Base-by-base conservation (phyloP, 1,140 invertebrate genomes). In the Meloidogyne exigua region DNA sequence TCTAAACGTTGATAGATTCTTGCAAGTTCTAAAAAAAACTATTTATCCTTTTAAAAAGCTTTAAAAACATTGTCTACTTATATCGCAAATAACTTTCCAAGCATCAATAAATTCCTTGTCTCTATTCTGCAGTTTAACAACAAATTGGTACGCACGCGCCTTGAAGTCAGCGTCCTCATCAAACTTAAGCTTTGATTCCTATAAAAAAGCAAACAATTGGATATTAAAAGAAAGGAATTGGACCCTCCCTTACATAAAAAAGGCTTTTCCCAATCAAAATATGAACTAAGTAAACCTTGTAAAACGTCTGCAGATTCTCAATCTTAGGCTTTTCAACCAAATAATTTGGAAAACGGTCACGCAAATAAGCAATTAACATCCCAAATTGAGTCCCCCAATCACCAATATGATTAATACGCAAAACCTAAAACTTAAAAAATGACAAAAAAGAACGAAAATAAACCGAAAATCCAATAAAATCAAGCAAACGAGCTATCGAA, bases 381-480 rank as follows among this genome's bases (percentile, higher is more conserved):
- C 96, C 96, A 91, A 99, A 99, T 88, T 98, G 97, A 1, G 97
- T 99, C 11, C 97, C 97, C 97, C 97, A 99, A 88, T 99, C 97
- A n/a, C 97, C 97, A 65, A 99, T 89, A 87, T 99, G 96, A 89
- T 99, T 99, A 0, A 98, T 85, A 18, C 96, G 90, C 5, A 98
- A 81, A 0, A 99, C 95, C 70, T 84, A 57, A 28, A 66, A 49
- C 32, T 4, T 10, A 18, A 62, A 42, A 26, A n/a, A 23, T 64
- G 65, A 57, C n/a, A 32, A 77, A 71, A 15, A 15, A 18, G 15
- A 25, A n/a, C 5, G 2, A 44, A 32, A 15, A 23, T 75, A 71
- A n/a, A 84, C 84, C 89, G 98, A 92, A 89, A 98, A 93, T 0
- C 95, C 93, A 62, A 96, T 89, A 88, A 92, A 98, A 88, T 98